Percentiles rank a stretch among this genome's conserved stretches.
Evolutionary conservation across 2,888 invertebrate genomes (phyloP).

Genomic region (Neuroscelio doddi): DNA sequence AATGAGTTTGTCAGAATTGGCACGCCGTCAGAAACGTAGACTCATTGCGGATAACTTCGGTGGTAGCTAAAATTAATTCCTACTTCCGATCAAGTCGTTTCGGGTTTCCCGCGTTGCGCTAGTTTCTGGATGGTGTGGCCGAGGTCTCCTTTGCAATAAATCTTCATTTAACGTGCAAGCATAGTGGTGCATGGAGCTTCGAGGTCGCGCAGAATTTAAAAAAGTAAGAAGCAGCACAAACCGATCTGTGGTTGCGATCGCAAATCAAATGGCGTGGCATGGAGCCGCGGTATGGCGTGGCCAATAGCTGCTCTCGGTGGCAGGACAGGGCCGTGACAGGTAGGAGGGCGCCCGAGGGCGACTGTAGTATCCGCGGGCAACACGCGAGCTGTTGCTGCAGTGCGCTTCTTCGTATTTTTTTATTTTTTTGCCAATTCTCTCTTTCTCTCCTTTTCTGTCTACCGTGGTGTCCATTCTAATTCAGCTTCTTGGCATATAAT

Average conservation of each 20-base stretch:
- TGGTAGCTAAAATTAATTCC: slow-evolving; percentile 9
- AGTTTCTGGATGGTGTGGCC: slow-evolving; percentile 51
- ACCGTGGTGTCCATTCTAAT: slow-evolving; percentile 35
- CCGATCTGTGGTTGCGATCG: slow-evolving; percentile 47
- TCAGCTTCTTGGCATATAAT: slow-evolving; percentile 16
- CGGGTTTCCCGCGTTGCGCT: not conserved
- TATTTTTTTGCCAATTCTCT: slow-evolving; percentile 17
- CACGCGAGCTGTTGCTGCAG: slow-evolving; percentile 53
- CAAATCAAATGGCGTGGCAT: slow-evolving; percentile 53
- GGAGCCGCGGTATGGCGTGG: slow-evolving; percentile 28
- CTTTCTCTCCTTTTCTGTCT: slow-evolving; percentile 34
- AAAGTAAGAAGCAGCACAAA: slow-evolving; percentile 30
- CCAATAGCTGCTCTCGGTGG: slow-evolving; percentile 51
- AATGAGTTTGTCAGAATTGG: not conserved
- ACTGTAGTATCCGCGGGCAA: slow-evolving; percentile 60
- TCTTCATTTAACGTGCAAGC: slow-evolving; percentile 60
- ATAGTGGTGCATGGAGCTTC: slow-evolving; percentile 30
- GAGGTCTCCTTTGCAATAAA: slow-evolving; percentile 59
- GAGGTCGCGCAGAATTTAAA: slow-evolving; percentile 54
- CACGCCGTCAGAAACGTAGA: not conserved
- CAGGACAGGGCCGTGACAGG: slow-evolving; percentile 58
- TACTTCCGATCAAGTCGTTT: slow-evolving; percentile 6
- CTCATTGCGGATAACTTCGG: slow-evolving; percentile 1
- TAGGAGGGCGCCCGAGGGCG: slow-evolving; percentile 57
- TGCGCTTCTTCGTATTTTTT: slow-evolving; percentile 11